Evolutionary conservation across 2,797 vertebrate species (phyloP).

Genomic region (Lindbergichthys nudifrons): DNA sequence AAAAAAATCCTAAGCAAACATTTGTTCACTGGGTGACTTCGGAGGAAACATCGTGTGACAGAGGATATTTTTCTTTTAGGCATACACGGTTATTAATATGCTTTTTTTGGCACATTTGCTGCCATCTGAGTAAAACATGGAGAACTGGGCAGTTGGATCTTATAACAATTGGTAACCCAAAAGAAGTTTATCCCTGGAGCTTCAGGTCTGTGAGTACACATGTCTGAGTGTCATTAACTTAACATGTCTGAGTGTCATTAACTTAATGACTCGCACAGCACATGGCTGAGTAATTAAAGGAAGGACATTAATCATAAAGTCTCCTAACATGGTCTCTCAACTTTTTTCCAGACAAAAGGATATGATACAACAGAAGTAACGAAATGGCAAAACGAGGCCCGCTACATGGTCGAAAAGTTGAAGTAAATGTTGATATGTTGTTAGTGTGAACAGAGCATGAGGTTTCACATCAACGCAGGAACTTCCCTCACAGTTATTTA

Average conservation of each 20-base stretch:
- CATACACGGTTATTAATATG: constrained; percentile 39
- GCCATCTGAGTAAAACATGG: constrained; percentile 33
- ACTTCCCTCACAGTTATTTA: constrained; percentile 47
- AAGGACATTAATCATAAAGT: constrained; percentile 50
- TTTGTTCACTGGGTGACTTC: constrained; percentile 35
- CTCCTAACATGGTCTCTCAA: constrained; percentile 17
- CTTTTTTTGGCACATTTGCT: constrained; percentile 16
- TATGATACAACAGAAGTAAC: too few species aligned
- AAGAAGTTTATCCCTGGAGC: constrained; percentile 38
- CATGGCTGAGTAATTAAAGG: constrained; percentile 58
- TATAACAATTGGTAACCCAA: constrained; percentile 49
- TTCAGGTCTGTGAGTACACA: constrained; percentile 52
- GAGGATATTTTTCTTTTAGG: constrained; percentile 12
- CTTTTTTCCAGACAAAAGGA: background rate
- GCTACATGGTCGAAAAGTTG: too few species aligned
- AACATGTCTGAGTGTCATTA: constrained; percentile 52
- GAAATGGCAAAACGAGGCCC: too few species aligned
- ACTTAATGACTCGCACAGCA: constrained; percentile 45
- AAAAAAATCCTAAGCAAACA: constrained; percentile 13
- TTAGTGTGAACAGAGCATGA: too few species aligned
- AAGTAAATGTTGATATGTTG: too few species aligned
- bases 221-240: constrained; percentile 52
- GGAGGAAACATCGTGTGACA: constrained; percentile 20
- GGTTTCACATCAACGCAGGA: constrained; percentile 10
- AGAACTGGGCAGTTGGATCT: constrained; percentile 16